A percentile compares a stretch with the other conserved stretches of the same genome.
These are phyloP conservation scores for Oreochromis spilurus DNA, from an alignment of 2,113 vertebrate genomes.

Conservation along the genomic window DNA sequence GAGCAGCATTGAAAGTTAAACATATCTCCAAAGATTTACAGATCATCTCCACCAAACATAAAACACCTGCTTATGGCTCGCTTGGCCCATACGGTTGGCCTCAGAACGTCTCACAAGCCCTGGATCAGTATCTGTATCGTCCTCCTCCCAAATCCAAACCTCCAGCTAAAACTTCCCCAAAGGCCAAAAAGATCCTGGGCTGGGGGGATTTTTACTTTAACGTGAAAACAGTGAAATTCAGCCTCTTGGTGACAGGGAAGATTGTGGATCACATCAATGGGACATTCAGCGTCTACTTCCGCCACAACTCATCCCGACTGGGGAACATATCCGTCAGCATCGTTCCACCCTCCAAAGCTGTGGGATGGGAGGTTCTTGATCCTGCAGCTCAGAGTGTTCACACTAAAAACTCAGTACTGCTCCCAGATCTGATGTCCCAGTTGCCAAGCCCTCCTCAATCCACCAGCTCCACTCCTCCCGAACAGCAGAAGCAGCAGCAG, in stretches of 20 bases:
- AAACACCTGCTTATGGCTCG: constrained; percentile 41
- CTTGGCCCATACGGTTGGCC: constrained; percentile 57
- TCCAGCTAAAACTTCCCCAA: constrained; percentile 50
- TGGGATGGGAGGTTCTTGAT: constrained; percentile 63
- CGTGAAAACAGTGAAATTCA: constrained; percentile 74
- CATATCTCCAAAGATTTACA: constrained; percentile 61
- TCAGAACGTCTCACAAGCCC: constrained; percentile 60
- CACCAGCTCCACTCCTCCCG: constrained; percentile 1
- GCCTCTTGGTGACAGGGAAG: constrained; percentile 75
- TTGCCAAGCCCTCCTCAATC: constrained; percentile 34
- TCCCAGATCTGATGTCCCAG: constrained; percentile 29
- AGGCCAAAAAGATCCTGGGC: constrained; percentile 76
- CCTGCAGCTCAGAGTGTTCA: background rate
- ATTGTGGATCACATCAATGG: constrained; percentile 78
- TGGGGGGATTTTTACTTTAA: constrained; percentile 78
- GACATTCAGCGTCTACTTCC: constrained; percentile 77
- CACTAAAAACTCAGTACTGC: constrained; percentile 22
- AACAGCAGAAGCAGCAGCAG: constrained; percentile 51
- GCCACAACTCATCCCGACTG: constrained; percentile 74
- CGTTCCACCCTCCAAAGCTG: constrained; percentile 72
- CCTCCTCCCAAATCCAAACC: constrained; percentile 52
- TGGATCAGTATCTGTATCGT: constrained; percentile 57
- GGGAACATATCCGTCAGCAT: constrained; percentile 77
- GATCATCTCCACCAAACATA: constrained; percentile 64
- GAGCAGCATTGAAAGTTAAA: constrained; percentile 52